Evolutionary conservation across 2,888 invertebrate genomes (phyloP), one percentile per base, ranked within the genome.

Genomic region (Octodonta nipae): DNA sequence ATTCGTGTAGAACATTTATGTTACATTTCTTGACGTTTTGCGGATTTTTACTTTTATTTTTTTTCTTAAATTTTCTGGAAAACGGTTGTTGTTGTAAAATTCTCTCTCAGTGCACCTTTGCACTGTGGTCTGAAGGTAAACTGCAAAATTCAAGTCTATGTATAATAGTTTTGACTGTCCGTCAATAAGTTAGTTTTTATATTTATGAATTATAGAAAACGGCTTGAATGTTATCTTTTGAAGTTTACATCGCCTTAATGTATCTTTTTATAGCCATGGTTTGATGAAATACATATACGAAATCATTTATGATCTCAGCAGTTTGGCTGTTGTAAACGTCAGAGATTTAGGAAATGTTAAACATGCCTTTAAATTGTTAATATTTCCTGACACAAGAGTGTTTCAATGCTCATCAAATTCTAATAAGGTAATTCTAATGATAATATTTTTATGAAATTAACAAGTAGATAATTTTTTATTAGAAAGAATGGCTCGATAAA

Each of bases 401-500:
- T 91, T 89, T 60, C 88, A 91, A 55, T 88, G 89, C 50, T 79
- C 85, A 40, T 82, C 82, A 45, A 72, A 78, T 53, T 66, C 78
- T 46, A 55, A 49, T 31, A 63, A 63, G 50, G 61, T 59, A n/a
- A n/a, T n/a, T n/a, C n/a, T n/a, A n/a, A n/a, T n/a, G 28, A 24
- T 11, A 26, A 11, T 24, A 12, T 25, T 14, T 31, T 28, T 15
- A 35, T 35, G 15, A 31, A 32, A 26, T 36, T 26, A n/a, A n/a
- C n/a, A n/a, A n/a, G n/a, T 37, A 30, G 24, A 5, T 35, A 37
- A 27, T 34, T 15, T 22, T 39, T 32, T 55, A 54, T 22, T 44
- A 88, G 76, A 84, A 83, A 65, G 88, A 91, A 53, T 93, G 93
- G 93, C 65, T 93, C 44, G 88, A 89, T 44, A 83, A 86, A 54